Evolutionary conservation across 1,140 invertebrate species (phyloP).

Genomic region (Pectinophora gossypiella): DNA sequence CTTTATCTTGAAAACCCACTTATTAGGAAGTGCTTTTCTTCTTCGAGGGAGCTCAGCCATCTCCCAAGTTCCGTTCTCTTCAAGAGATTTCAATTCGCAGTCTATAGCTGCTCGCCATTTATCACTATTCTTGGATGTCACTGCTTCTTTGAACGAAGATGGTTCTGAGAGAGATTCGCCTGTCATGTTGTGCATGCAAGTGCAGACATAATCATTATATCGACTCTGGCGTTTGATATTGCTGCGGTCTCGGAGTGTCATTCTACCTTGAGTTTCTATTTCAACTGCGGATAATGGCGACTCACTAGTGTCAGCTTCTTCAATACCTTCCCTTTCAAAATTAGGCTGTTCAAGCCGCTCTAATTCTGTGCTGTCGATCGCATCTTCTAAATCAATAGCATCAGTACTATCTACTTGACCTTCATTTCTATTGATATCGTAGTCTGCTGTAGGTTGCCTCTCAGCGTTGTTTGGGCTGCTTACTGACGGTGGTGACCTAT

Average conservation of each 20-base stretch:
- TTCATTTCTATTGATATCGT: not conserved
- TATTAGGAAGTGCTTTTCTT: not conserved
- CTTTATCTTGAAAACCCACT: constrained; percentile 12
- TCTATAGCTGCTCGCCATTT: constrained; percentile 7
- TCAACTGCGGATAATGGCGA: no score
- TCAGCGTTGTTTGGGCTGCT: not conserved
- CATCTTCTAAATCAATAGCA: no score
- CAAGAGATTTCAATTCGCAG: constrained; percentile 8
- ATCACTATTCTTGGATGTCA: not conserved
- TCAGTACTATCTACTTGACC: no score
- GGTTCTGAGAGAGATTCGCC: not conserved
- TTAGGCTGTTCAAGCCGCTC: no score
- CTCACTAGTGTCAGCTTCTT: not conserved
- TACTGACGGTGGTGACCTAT: no score
- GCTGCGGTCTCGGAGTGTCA: not conserved
- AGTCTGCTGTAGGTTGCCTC: not conserved
- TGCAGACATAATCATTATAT: constrained; percentile 1
- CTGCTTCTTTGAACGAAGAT: not conserved
- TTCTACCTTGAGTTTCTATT: not conserved
- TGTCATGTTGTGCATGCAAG: not conserved
- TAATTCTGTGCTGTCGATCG: no score
- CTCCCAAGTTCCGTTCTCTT: constrained; percentile 1
- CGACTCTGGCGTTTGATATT: not conserved
- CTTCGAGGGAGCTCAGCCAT: not conserved
- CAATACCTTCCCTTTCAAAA: not conserved